Conservation (phyloP, 1,140 invertebrate species). For the Portunus trituberculatus region DNA sequence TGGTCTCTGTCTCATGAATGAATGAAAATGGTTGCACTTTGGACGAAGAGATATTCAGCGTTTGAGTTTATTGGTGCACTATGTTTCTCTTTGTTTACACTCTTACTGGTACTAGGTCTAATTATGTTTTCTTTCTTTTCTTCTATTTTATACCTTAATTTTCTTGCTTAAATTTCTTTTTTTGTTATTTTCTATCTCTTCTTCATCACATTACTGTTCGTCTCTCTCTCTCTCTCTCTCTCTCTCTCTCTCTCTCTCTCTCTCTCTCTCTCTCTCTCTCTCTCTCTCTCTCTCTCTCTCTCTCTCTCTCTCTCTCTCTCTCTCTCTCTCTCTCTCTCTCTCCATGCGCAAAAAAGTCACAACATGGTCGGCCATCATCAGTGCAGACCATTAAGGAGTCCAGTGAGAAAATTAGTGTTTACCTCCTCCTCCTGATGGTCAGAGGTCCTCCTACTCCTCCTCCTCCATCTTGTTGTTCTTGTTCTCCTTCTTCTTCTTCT, state of each 20-base stretch:
- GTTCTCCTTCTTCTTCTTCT: background rate
- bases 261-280: background rate
- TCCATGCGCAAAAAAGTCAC: background rate
- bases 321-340: background rate
- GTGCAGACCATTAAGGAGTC: conserved; percentile 43
- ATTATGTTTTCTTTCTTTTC: background rate
- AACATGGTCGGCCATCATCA: conserved; percentile 5
- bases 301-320: background rate
- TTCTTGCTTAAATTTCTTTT: background rate
- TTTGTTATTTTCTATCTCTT: background rate
- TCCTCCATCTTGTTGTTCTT: background rate
- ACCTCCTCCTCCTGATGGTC: conserved; percentile 25
- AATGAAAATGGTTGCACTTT: too few species aligned
- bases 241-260: conserved; percentile 17
- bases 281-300: background rate
- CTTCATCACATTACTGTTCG: background rate
- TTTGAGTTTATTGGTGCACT: too few species aligned
- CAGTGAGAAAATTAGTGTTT: conserved; percentile 11
- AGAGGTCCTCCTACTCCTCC: background rate
- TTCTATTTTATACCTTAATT: background rate
- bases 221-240: background rate
- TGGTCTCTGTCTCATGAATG: too few species aligned
- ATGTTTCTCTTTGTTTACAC: too few species aligned
- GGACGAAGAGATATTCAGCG: too few species aligned
- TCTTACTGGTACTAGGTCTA: too few species aligned